Evolutionary conservation across 2,888 invertebrate genomes (phyloP).

Genomic region (Maniola hyperantus): DNA sequence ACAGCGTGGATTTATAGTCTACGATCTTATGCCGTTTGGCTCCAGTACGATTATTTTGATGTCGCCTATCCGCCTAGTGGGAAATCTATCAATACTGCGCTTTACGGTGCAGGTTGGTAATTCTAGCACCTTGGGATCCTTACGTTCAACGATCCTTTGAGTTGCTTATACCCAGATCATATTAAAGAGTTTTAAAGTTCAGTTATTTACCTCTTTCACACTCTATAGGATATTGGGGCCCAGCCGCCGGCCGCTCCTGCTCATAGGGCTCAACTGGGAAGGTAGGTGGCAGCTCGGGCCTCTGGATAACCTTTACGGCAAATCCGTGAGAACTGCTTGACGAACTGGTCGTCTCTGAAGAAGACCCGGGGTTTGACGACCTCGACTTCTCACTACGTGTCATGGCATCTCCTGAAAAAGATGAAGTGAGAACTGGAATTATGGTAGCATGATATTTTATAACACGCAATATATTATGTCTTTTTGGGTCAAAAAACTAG

Average conservation of each 20-base stretch:
- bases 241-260: slow-evolving; percentile 45
- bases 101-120: too few species aligned
- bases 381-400: slow-evolving; percentile 41
- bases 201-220: slow-evolving; percentile 62
- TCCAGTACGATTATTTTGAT: too few species aligned
- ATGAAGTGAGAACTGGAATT: neutral
- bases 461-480: neutral
- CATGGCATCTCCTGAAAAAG: slow-evolving; percentile 12
- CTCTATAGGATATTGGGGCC: slow-evolving; percentile 61
- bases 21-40: too few species aligned
- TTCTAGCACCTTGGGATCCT: too few species aligned
- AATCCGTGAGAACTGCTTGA: slow-evolving; percentile 77
- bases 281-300: slow-evolving; percentile 56
- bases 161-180: neutral
- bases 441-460: neutral
- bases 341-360: slow-evolving; percentile 81
- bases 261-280: slow-evolving; percentile 56
- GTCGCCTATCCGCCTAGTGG: too few species aligned
- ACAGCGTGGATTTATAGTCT: too few species aligned
- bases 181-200: neutral
- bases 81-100: too few species aligned
- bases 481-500: too few species aligned
- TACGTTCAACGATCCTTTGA: too few species aligned
- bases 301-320: slow-evolving; percentile 58
- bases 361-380: slow-evolving; percentile 54